These are phyloP conservation scores for Gymnoscopelus braueri DNA, from an alignment of 2,797 vertebrate genomes.

Conservation along the genomic window DNA sequence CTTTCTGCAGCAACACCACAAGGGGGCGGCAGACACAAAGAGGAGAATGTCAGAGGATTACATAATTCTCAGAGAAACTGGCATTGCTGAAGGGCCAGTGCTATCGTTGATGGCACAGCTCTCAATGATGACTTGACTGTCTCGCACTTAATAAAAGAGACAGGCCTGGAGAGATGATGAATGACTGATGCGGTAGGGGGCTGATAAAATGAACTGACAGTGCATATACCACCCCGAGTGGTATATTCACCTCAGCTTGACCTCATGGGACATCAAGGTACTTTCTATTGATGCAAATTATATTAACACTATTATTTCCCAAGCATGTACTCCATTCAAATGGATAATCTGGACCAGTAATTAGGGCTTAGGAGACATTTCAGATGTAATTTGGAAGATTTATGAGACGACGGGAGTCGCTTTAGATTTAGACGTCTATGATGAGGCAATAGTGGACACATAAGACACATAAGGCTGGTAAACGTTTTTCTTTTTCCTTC, in stretches of 20 bases:
- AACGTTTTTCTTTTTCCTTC: no score
- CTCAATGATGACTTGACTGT: no score
- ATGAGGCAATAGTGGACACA: not conserved
- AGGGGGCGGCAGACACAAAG: slow-evolving; percentile 66
- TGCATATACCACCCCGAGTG: no score
- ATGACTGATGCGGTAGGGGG: no score
- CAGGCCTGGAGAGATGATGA: not conserved
- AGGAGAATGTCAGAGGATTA: slow-evolving; percentile 17
- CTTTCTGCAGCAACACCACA: slow-evolving; percentile 82
- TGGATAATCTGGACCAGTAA: not conserved
- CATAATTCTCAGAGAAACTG: not conserved
- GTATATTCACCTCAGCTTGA: no score
- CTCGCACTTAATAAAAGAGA: not conserved
- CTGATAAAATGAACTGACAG: no score
- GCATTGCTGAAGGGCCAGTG: not conserved
- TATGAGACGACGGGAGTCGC: not conserved
- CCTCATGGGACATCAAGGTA: no score
- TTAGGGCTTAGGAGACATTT: not conserved
- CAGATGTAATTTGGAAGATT: not conserved
- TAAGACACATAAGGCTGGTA: not conserved
- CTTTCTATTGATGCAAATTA: no score
- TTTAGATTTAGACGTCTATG: not conserved
- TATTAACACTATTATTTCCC: not conserved
- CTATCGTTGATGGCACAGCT: not conserved
- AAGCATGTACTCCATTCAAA: not conserved